Percentiles rank a stretch among this genome's conserved stretches.
phyloP scores from a whole-genome alignment of 2,888 invertebrate species.

The Amiota communis region DNA sequence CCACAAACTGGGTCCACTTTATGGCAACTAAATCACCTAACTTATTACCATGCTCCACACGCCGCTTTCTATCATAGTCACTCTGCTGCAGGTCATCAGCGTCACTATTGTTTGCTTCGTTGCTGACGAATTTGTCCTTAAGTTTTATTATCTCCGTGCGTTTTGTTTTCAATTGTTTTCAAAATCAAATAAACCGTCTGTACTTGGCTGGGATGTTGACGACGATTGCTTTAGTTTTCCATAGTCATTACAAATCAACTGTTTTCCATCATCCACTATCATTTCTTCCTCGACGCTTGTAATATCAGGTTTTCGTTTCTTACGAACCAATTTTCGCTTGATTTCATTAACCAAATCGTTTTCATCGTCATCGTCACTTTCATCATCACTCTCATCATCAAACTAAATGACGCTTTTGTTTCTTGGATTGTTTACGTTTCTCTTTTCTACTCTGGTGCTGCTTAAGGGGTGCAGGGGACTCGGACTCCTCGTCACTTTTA shows the following conservation, averaged over 20 bases:
- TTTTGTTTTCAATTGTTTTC: constrained; percentile 65
- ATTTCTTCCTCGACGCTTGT: constrained; percentile 53
- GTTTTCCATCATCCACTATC: constrained; percentile 31
- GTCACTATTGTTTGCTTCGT: constrained; percentile 34
- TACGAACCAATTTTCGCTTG: constrained; percentile 67
- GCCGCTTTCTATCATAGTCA: constrained; percentile 29
- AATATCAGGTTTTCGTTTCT: constrained; percentile 53
- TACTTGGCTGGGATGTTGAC: constrained; percentile 39
- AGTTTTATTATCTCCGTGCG: constrained; percentile 61
- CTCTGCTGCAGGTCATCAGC: constrained; percentile 37
- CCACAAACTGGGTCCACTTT: not conserved
- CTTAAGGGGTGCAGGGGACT: constrained; percentile 54
- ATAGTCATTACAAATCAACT: not conserved
- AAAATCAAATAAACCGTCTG: constrained; percentile 61
- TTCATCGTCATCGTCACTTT: constrained; percentile 43
- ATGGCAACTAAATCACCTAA: not conserved
- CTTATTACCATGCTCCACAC: not conserved
- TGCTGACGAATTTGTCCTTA: constrained; percentile 44
- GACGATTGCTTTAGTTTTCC: constrained; percentile 29
- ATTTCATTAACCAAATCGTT: constrained; percentile 51
- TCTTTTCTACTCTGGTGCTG: not conserved
- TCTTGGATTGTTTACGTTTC: constrained; percentile 27
- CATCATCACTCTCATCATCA: constrained; percentile 40
- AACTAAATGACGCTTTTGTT: constrained; percentile 35
- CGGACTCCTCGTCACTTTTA: constrained; percentile 71